phyloP scores from a whole-genome alignment of 2,797 vertebrate species.

The Pantherophis alleghaniensis region DNA sequence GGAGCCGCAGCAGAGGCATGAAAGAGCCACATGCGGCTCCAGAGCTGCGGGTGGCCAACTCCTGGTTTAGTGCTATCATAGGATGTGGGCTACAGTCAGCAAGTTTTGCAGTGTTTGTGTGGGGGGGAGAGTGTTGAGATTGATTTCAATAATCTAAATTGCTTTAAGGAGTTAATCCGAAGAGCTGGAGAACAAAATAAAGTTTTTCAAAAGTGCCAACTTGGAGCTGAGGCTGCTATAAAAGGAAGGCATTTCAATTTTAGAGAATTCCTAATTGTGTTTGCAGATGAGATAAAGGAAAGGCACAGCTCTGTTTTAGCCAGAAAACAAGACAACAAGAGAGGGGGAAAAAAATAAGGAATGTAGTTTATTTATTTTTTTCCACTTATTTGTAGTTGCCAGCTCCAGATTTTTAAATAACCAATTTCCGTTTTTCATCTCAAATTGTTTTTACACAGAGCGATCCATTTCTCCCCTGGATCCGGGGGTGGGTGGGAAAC shows the following conservation, averaged over 20 bases:
- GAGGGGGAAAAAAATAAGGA: rapidly evolving
- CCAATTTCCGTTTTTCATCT: background rate
- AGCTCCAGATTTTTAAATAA: too few relatives aligned
- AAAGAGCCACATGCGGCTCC: too few relatives aligned
- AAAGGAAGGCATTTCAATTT: background rate
- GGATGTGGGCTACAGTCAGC: too few relatives aligned
- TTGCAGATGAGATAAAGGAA: too few relatives aligned
- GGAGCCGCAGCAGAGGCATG: too few relatives aligned
- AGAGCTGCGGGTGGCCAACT: too few relatives aligned
- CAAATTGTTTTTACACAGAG: slow-evolving; percentile 26
- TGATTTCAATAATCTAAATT: background rate
- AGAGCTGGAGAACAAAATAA: background rate
- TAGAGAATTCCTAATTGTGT: background rate
- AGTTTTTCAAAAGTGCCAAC: background rate
- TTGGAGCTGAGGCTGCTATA: background rate
- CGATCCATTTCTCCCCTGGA: background rate
- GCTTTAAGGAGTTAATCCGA: background rate
- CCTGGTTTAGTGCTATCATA: background rate
- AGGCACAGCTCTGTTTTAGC: too few relatives aligned
- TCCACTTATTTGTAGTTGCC: background rate
- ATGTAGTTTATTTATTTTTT: too few relatives aligned
- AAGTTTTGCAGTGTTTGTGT: background rate
- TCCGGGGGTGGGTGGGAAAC: too few relatives aligned
- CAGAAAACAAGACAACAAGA: background rate
- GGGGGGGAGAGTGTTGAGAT: background rate